Evolutionary conservation across 2,113 vertebrate species (phyloP).

Genomic region (Hippocampus zosterae): DNA sequence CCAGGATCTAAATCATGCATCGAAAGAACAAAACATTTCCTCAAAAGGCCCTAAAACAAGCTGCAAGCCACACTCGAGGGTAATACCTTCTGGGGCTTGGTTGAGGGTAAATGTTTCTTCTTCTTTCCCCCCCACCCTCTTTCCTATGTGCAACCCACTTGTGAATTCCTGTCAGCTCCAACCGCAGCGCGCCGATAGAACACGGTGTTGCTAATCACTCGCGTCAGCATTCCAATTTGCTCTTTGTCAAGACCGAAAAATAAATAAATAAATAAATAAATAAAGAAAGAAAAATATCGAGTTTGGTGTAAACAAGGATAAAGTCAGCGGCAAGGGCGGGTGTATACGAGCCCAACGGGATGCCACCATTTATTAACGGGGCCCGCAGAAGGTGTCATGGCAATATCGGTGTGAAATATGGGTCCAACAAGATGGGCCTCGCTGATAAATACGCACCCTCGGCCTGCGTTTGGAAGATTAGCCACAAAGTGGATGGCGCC

Average conservation of each 20-base stretch:
- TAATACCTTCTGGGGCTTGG: not conserved
- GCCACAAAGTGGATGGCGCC: conserved; percentile 17
- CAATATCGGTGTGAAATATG: conserved; percentile 45
- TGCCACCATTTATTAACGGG: not conserved
- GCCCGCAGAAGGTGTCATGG: conserved; percentile 22
- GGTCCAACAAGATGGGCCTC: conserved; percentile 5
- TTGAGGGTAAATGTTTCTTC: not conserved
- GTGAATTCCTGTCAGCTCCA: not conserved
- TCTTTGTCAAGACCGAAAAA: conserved; percentile 27
- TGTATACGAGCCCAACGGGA: conserved; percentile 16
- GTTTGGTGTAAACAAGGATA: conserved; percentile 35
- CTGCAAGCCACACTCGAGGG: too few relatives aligned
- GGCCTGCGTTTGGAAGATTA: conserved; percentile 35
- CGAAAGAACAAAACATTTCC: too few relatives aligned
- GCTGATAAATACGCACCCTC: conserved; percentile 25
- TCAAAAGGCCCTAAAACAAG: too few relatives aligned
- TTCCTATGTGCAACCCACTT: not conserved
- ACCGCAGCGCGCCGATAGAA: not conserved
- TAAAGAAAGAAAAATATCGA: conserved; percentile 34
- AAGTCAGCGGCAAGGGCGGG: conserved; percentile 22
- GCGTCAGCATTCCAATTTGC: conserved; percentile 55
- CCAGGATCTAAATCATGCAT: not conserved
- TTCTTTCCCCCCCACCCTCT: too few relatives aligned
- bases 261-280: too few relatives aligned
- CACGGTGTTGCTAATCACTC: conserved; percentile 7